Conservation (phyloP, 2,113 vertebrate genomes). For the Tachysurus fulvidraco region DNA sequence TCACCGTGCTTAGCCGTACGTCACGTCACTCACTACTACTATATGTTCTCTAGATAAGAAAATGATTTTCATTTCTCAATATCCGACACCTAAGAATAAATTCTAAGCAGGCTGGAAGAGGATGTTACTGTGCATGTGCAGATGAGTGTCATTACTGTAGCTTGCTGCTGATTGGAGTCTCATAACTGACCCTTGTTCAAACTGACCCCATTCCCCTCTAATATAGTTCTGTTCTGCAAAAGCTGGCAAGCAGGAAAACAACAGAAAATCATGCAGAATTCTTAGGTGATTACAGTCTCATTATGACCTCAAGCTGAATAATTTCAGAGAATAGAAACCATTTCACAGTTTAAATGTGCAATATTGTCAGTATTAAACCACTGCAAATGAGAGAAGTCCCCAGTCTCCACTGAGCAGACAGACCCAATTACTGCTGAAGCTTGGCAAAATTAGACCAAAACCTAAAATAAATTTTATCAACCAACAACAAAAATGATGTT, state of each 20-base stretch:
- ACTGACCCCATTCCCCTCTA: neutral
- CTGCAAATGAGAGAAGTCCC: conserved; percentile 24
- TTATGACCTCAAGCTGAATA: neutral
- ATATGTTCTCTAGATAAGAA: neutral
- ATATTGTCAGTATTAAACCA: conserved; percentile 13
- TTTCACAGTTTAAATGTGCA: conserved; percentile 24
- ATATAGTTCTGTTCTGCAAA: neutral
- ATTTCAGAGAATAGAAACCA: neutral
- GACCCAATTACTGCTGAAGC: conserved; percentile 13
- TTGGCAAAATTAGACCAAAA: conserved; percentile 7
- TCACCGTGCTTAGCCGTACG: too few species aligned
- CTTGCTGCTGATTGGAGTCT: neutral
- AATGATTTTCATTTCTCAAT: neutral
- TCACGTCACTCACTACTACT: too few species aligned
- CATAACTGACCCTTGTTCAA: too few species aligned
- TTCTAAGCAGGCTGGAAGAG: neutral
- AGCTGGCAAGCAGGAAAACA: neutral
- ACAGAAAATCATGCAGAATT: neutral
- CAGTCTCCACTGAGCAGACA: neutral
- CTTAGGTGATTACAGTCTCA: neutral
- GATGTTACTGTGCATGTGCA: neutral
- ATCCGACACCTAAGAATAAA: neutral
- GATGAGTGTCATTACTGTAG: neutral
- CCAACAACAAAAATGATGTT: neutral
- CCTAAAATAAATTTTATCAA: neutral